Percentiles rank a stretch among this genome's conserved stretches.
Conservation (phyloP, 2,888 invertebrate species). For the Drosophila nr. fundita region DNA sequence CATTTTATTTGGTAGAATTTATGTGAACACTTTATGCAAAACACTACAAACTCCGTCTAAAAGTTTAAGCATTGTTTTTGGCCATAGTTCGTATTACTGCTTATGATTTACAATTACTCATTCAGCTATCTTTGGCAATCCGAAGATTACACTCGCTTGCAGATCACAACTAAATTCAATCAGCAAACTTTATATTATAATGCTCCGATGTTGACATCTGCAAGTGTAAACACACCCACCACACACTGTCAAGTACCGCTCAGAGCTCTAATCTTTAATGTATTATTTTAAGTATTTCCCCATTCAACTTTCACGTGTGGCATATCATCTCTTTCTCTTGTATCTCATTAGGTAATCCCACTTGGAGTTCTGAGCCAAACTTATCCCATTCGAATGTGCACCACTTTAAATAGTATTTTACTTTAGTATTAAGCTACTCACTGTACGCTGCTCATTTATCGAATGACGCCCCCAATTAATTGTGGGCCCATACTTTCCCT, state of each 20-base stretch:
- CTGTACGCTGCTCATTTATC: conserved; percentile 42
- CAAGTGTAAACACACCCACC: not conserved
- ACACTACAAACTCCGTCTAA: not conserved
- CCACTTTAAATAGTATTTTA: conserved; percentile 50
- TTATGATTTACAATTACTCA: not conserved
- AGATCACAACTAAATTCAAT: conserved; percentile 5
- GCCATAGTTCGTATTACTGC: conserved; percentile 44
- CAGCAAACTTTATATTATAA: not conserved
- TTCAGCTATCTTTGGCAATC: not conserved
- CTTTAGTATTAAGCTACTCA: conserved; percentile 52
- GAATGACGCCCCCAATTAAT: conserved; percentile 6
- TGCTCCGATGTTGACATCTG: not conserved
- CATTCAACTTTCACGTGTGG: conserved; percentile 14
- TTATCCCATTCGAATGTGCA: conserved; percentile 16
- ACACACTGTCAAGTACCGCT: conserved; percentile 1
- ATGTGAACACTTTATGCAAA: conserved; percentile 1
- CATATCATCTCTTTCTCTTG: conserved; percentile 34
- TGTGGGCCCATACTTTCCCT: conserved; percentile 18
- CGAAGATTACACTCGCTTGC: not conserved
- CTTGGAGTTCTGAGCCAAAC: conserved; percentile 17
- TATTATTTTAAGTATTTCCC: conserved; percentile 11
- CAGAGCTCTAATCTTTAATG: conserved; percentile 22
- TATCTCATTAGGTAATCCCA: conserved; percentile 17
- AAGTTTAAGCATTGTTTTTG: conserved; percentile 15
- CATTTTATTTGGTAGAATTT: not conserved